Percentiles rank a stretch among this genome's conserved stretches.
These are phyloP conservation scores for Lagria hirta DNA, from an alignment of 2,888 invertebrate genomes.

Conservation along the genomic window DNA sequence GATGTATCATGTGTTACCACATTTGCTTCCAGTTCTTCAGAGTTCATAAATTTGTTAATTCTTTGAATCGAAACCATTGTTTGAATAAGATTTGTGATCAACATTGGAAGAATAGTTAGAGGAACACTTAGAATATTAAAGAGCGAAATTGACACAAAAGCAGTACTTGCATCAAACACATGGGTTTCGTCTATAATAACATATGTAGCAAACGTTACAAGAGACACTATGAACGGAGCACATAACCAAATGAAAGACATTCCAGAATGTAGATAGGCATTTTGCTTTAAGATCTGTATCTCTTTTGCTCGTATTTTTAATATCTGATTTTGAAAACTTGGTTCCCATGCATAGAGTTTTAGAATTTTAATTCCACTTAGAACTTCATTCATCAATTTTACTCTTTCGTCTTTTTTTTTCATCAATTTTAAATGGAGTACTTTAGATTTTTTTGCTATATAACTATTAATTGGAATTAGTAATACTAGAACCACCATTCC, in stretches of 20 bases:
- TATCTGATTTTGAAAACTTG: constrained; percentile 81
- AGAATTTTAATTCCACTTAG: constrained; percentile 62
- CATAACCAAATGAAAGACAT: constrained; percentile 94
- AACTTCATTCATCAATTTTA: constrained; percentile 91
- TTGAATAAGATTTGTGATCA: constrained; percentile 84
- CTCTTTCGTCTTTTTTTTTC: constrained; percentile 91
- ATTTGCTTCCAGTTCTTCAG: constrained; percentile 81
- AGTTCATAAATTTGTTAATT: constrained; percentile 89
- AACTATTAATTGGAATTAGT: constrained; percentile 85
- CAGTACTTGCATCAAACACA: constrained; percentile 83
- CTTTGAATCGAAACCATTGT: constrained; percentile 79
- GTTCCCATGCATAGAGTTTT: constrained; percentile 66
- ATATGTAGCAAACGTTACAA: constrained; percentile 87
- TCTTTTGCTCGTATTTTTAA: constrained; percentile 85
- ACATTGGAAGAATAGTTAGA: constrained; percentile 93
- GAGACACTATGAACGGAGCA: constrained; percentile 88
- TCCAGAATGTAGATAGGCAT: constrained; percentile 86
- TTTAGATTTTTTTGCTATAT: constrained; percentile 80
- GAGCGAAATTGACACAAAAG: constrained; percentile 94
- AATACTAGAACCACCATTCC: constrained; percentile 94
- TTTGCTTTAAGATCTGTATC: constrained; percentile 80
- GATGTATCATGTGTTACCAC: constrained; percentile 74
- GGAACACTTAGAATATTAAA: constrained; percentile 97
- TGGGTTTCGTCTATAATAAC: constrained; percentile 82
- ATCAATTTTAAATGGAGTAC: constrained; percentile 83